phyloP scores from a whole-genome alignment of 2,888 invertebrate species.

The Pemphredon lugubris region DNA sequence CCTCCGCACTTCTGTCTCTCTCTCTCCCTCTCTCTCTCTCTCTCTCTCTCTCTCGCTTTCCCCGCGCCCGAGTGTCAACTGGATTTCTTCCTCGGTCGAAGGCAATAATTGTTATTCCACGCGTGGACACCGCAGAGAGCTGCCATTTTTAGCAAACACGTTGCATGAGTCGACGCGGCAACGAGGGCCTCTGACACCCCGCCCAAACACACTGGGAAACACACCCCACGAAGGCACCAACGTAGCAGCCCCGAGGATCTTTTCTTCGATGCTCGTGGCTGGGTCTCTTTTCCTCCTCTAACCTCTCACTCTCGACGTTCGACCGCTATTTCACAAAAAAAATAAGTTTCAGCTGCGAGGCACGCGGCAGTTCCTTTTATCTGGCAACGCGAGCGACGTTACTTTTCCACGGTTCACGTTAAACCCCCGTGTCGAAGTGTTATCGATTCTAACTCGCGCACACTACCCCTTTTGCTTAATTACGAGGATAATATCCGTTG shows the following conservation, averaged over 20 bases:
- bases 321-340: neutral
- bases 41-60: slow-evolving; percentile 34
- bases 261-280: neutral
- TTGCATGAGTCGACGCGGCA: slow-evolving; percentile 46
- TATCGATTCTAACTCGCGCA: slow-evolving; percentile 60
- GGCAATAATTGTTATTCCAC: slow-evolving; percentile 82
- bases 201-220: slow-evolving; percentile 72
- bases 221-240: slow-evolving; percentile 31
- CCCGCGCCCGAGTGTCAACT: slow-evolving; percentile 82
- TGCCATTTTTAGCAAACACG: slow-evolving; percentile 82
- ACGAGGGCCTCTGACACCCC: slow-evolving; percentile 76
- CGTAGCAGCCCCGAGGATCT: slow-evolving; percentile 8
- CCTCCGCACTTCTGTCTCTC: slow-evolving; percentile 40
- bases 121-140: slow-evolving; percentile 80
- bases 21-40: too few species aligned
- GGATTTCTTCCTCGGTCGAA: slow-evolving; percentile 83
- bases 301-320: neutral
- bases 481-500: slow-evolving; percentile 39
- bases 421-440: slow-evolving; percentile 41
- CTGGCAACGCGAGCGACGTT: neutral
- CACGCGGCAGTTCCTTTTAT: neutral
- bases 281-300: neutral
- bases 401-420: slow-evolving; percentile 23
- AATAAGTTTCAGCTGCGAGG: slow-evolving; percentile 5
- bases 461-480: slow-evolving; percentile 51